Evolutionary conservation across 2,797 vertebrate species (phyloP), one percentile per base, ranked within the genome.

Genomic region (Urosaurus nigricauda): DNA sequence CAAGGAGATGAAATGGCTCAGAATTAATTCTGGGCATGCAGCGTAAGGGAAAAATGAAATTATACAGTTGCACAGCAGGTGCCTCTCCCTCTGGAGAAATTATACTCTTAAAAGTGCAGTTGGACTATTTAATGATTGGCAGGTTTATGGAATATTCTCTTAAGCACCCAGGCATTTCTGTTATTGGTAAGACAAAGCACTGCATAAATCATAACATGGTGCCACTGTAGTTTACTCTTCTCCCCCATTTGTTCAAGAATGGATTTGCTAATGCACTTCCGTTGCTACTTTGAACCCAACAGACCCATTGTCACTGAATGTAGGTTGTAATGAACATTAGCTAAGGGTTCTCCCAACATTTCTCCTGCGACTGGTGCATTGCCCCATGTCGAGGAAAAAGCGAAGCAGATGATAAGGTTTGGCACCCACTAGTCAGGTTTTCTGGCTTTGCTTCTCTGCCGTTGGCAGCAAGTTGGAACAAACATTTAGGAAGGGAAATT

Each of bases 91-190:
- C 87, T 81, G 87, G 83, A 88, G 87, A 91, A 91, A 88, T 91
- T 88, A 82, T 60, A 70, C 83, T 78, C 79, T 91, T 88, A 88
- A 88, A 91, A 82, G 79, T 91, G 83, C 79, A 60, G 83, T 78
- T 91, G 79, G 83, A 88, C 83, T 77, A 37, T 82, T 91, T 88
- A 88, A 82, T 88, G 87, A 85, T 91, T 91, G 87, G 79, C 90
- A 88, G 83, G 71, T 91, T 91, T 82, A 91, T 91, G 83, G 84
- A 85, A 88, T 91, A 85, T 37, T 77, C 87, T 85, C 79, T 88
- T 88, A 88, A 88, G 71, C 73, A 88, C 21, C 71, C 60, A 78
- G 68, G 53, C 88, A 82, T 88, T 91, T 85, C 88, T 82, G 78
- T 91, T 91, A 71, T 86, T 60, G 79, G 73, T 58, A 85, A 85